These are phyloP conservation scores for Corythornis madagascariensis DNA, from an alignment of 2,113 vertebrate species.

Conservation along the genomic window DNA sequence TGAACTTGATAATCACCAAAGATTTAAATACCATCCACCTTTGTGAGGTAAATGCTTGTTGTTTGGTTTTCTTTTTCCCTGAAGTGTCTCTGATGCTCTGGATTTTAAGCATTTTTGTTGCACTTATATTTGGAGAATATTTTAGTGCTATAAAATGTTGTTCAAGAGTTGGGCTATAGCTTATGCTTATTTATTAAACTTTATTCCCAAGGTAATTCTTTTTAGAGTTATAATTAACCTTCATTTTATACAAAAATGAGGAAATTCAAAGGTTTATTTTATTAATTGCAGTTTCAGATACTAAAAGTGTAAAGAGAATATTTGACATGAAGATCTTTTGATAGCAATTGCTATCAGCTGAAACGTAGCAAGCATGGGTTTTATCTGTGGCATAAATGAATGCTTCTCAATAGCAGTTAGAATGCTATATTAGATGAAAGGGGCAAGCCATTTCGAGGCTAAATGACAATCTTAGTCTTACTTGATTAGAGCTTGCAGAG, in stretches of 20 bases:
- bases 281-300: not conserved
- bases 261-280: not conserved
- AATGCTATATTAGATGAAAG: conserved; percentile 39
- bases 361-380: not conserved
- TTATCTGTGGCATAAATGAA: not conserved
- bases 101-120: not conserved
- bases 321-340: not conserved
- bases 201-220: not conserved
- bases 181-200: not conserved
- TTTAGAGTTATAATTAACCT: not conserved
- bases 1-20: not conserved
- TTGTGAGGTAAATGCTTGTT: not conserved
- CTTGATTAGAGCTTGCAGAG: conserved; percentile 80
- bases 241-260: not conserved
- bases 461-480: conserved; percentile 76
- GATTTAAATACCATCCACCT: not conserved
- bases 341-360: not conserved
- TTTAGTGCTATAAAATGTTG: not conserved
- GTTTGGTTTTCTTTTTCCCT: not conserved
- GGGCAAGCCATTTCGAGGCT: conserved; percentile 65
- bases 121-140: not conserved
- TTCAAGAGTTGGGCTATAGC: not conserved
- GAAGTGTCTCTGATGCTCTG: not conserved
- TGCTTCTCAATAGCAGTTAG: conserved; percentile 8
- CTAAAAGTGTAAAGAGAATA: not conserved